phyloP scores from a whole-genome alignment of 2,888 invertebrate genomes.

The Hypena proboscidalis region DNA sequence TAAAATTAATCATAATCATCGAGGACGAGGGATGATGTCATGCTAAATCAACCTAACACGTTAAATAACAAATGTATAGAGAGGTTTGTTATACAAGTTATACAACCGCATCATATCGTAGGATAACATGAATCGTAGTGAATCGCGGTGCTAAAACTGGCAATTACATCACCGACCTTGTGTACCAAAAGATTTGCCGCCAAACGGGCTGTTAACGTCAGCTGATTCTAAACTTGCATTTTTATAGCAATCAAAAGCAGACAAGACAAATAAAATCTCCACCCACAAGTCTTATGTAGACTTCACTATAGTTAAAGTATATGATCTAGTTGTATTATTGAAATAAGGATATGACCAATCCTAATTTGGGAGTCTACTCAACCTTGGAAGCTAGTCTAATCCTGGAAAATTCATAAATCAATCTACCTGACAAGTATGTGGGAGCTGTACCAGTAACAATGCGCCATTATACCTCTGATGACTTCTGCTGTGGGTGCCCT shows the following conservation, averaged over 20 bases:
- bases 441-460: conserved; percentile 60
- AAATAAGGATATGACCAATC: conserved; percentile 56
- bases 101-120: conserved; percentile 23
- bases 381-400: conserved; percentile 52
- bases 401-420: conserved; percentile 53
- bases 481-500: conserved; percentile 62
- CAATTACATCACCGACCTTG: conserved; percentile 84
- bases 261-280: no score
- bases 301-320: conserved; percentile 25
- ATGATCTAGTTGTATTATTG: conserved; percentile 36
- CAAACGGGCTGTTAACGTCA: conserved; percentile 67
- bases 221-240: conserved; percentile 57
- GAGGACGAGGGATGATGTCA: conserved; percentile 66
- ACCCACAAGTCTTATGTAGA: conserved; percentile 33
- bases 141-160: conserved; percentile 74
- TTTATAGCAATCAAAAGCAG: not conserved
- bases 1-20: not conserved
- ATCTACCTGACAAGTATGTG: conserved; percentile 51
- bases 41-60: conserved; percentile 65
- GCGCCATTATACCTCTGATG: conserved; percentile 68
- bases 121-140: conserved; percentile 51
- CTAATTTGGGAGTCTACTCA: conserved; percentile 41
- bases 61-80: conserved; percentile 21
- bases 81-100: not conserved
- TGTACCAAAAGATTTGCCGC: conserved; percentile 57